Percentiles rank a stretch among this genome's conserved stretches.
Evolutionary conservation across 2,888 invertebrate species (phyloP).

Genomic region (Peribatodes rhomboidaria): DNA sequence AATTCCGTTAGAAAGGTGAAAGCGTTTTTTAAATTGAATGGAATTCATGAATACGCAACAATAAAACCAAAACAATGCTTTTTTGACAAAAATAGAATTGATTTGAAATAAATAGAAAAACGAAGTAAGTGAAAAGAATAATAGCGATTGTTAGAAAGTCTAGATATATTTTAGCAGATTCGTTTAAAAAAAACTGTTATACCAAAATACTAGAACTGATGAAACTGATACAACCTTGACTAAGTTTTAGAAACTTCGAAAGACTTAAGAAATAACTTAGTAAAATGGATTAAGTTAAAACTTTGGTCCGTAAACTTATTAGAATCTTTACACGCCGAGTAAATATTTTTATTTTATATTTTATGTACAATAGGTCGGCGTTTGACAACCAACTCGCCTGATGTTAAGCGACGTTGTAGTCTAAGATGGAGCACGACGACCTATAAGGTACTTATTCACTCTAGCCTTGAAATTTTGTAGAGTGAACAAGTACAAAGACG

Average conservation of each 20-base stretch:
- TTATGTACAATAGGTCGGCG: no score
- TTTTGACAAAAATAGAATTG: background rate
- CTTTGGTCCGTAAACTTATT: conserved; percentile 6
- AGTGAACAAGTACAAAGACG: no score
- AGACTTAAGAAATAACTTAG: background rate
- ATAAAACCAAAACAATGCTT: conserved; percentile 3
- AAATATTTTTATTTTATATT: no score
- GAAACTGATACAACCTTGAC: background rate
- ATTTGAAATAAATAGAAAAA: background rate
- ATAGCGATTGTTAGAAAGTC: no score
- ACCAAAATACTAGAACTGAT: background rate
- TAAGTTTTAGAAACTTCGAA: background rate
- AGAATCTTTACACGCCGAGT: conserved; percentile 6
- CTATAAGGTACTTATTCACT: no score
- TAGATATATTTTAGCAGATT: no score
- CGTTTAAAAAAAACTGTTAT: background rate
- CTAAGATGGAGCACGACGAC: no score
- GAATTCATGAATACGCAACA: conserved; percentile 24
- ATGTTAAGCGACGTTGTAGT: no score
- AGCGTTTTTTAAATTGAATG: conserved; percentile 30
- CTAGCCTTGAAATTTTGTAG: no score
- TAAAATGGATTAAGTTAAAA: conserved; percentile 22
- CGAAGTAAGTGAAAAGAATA: no score
- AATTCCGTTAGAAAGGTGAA: conserved; percentile 33
- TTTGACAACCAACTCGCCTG: no score